Evolutionary conservation across 1,140 invertebrate genomes (phyloP).

Genomic region (Drosophila parabipectinata): DNA sequence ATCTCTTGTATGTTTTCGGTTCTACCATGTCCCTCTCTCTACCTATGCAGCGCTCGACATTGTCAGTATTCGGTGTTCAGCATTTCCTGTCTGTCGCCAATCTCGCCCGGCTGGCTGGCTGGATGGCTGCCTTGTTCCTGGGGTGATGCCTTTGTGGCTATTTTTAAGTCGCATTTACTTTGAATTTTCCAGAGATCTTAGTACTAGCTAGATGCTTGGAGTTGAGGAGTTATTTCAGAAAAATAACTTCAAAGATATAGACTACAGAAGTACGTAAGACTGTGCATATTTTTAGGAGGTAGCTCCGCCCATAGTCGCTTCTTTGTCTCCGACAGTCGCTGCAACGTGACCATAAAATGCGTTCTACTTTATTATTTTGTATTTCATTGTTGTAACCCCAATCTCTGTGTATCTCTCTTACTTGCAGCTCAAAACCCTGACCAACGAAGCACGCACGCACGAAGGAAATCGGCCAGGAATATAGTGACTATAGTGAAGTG

Average conservation of each 20-base stretch:
- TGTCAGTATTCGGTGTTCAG: conserved; percentile 13
- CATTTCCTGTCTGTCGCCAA: conserved; percentile 30
- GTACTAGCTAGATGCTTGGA: too few relatives aligned
- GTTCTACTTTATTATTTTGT: conserved; percentile 18
- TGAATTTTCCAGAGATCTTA: background rate
- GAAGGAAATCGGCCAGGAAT: conserved; percentile 5
- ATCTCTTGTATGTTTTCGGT: conserved; percentile 28
- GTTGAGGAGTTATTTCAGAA: background rate
- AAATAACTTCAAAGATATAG: background rate
- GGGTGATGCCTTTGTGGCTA: conserved; percentile 15
- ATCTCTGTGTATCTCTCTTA: conserved; percentile 2
- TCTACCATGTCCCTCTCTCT: conserved; percentile 15
- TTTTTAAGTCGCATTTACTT: conserved; percentile 11
- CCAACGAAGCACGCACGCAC: conserved; percentile 1
- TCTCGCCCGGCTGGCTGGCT: conserved; percentile 6
- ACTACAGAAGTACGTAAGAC: too few relatives aligned
- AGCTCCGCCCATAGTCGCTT: background rate
- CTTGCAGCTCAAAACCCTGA: conserved; percentile 30
- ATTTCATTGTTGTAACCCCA: conserved; percentile 12
- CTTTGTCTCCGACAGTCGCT: conserved; percentile 1
- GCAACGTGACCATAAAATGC: conserved; percentile 19
- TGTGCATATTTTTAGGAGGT: background rate
- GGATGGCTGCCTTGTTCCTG: conserved; percentile 17
- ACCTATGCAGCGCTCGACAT: conserved; percentile 13
- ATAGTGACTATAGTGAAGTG: conserved; percentile 30